Base-by-base conservation (phyloP, 2,113 vertebrate species). In the Entelurus aequoreus region DNA sequence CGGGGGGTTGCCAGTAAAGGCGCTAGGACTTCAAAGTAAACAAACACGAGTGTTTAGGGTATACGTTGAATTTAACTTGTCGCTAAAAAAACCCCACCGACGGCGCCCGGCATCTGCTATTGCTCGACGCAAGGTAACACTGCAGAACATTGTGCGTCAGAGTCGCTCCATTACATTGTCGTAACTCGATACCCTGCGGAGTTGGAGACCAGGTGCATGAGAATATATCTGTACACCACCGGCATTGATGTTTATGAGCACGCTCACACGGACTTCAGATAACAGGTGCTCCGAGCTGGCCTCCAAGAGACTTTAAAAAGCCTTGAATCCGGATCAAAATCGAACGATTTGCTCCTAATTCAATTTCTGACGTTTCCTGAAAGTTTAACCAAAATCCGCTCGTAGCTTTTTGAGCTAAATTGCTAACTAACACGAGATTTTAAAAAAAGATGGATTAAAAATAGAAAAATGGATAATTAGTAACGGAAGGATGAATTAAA, bases 1-100 rank as follows among this genome's bases (percentile, higher is more conserved):
- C 28, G 28, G 62, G 71, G 56, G 67, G 61, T 35, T 35, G 71
- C 70, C 72, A 47, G 78, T 82, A 81, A 83, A 80, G 72, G 54
- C 76, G 48, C 55, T 46, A 78, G 62, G 74, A 83, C 78, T 80
- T 79, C 71, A 86, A 82, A 84, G 77, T 63, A 65, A 62, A 53
- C 65, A 60, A 74, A 67, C 68, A 38, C 57, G 59, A 46, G 35
- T 63, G 7, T 50, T 16, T 50, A 50, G 8, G 16, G 19, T 35
- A 15, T 59, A 59, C 54, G 35, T 65, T 12, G 48, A 63, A 77
- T 70, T 59, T 55, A 78, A 71, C 40, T 15, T 35, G 13, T 12
- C 14, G 37, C 15, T 49, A 2, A 40, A 56, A 21, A 19, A 28
- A 28, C 28, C 1, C 16, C 16, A 44, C 19, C 7, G 2, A 44